phyloP scores from a whole-genome alignment of 2,797 vertebrate species.

The Triplophysa bombifrons region DNA sequence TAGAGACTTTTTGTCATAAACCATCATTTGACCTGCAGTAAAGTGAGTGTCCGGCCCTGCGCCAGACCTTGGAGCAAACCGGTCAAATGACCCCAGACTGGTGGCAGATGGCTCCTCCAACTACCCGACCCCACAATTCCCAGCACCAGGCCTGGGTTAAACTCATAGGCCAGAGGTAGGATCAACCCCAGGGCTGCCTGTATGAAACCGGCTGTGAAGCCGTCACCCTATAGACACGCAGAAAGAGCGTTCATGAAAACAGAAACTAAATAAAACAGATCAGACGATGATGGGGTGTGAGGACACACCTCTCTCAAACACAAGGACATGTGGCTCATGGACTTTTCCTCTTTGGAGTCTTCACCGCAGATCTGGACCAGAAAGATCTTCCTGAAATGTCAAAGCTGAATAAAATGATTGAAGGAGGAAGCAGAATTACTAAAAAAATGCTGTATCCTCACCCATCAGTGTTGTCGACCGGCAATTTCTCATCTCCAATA shows the following conservation, averaged over 20 bases:
- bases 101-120: conserved; percentile 42
- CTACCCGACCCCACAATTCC: conserved; percentile 56
- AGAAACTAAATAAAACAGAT: not conserved
- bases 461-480: conserved; percentile 62
- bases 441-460: conserved; percentile 43
- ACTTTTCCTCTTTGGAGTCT: conserved; percentile 46
- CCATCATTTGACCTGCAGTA: conserved; percentile 70
- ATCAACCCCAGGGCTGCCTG: conserved; percentile 69
- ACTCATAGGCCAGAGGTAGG: conserved; percentile 76
- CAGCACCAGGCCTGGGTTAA: conserved; percentile 72
- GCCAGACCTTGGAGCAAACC: conserved; percentile 74
- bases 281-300: not conserved
- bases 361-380: conserved; percentile 70
- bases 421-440: too few species aligned
- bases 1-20: not conserved
- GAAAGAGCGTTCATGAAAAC: conserved; percentile 2
- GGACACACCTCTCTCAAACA: conserved; percentile 69
- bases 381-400: conserved; percentile 65
- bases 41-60: conserved; percentile 69
- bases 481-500: conserved; percentile 65
- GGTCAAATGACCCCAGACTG: conserved; percentile 71
- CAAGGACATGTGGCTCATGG: conserved; percentile 67
- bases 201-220: conserved; percentile 64
- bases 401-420: not conserved
- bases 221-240: conserved; percentile 61